Conservation (phyloP, 2,888 invertebrate genomes). For the Antheraea yamamai region DNA sequence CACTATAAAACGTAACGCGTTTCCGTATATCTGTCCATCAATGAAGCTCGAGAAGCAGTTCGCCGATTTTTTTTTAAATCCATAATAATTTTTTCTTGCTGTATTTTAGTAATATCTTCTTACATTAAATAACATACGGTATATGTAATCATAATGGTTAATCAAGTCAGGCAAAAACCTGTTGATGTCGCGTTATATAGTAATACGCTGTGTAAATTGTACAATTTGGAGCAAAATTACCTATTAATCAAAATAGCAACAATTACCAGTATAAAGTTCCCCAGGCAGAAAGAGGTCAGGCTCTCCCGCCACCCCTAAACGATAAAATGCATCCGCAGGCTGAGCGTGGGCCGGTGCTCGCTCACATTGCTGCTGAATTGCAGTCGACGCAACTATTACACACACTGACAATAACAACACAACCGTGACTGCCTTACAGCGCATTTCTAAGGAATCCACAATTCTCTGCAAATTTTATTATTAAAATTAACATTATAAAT, state of each 20-base stretch:
- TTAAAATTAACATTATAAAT: neutral
- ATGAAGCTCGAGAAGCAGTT: too few species aligned
- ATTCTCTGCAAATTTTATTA: neutral
- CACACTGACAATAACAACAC: constrained; percentile 2
- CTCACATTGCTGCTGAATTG: constrained; percentile 42
- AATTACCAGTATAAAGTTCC: constrained; percentile 88
- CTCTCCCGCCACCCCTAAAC: constrained; percentile 87
- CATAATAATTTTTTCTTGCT: neutral
- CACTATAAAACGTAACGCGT: too few species aligned
- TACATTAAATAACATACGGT: neutral
- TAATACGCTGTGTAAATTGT: neutral
- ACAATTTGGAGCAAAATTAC: neutral
- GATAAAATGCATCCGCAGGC: constrained; percentile 86
- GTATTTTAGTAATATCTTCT: neutral
- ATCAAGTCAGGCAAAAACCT: neutral
- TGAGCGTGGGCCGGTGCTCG: constrained; percentile 64
- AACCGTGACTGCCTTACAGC: neutral
- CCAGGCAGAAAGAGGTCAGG: constrained; percentile 89
- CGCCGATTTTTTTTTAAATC: too few species aligned
- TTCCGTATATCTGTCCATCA: too few species aligned
- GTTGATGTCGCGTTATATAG: neutral
- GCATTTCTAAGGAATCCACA: neutral
- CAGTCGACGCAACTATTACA: constrained; percentile 8
- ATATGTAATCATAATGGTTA: neutral
- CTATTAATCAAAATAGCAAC: neutral